Percentiles rank a stretch among this genome's conserved stretches.
These are phyloP conservation scores for Lingula anatina DNA, from an alignment of 2,888 invertebrate genomes.

Conservation along the genomic window DNA sequence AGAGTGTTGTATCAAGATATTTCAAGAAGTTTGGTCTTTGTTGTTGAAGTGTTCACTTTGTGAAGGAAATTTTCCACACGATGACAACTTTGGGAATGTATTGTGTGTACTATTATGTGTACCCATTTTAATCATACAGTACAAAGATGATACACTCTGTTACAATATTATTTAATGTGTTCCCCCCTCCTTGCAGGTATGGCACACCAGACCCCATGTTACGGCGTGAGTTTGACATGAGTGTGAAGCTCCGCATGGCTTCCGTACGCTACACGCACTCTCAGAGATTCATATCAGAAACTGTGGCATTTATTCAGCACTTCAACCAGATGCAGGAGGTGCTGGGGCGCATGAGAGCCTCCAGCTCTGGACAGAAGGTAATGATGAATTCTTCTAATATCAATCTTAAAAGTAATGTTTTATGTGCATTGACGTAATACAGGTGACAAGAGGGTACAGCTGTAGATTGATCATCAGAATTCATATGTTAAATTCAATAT, in stretches of 20 bases:
- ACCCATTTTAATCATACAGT: too few relatives aligned
- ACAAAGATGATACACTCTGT: too few relatives aligned
- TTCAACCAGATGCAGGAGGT: slow-evolving; percentile 79
- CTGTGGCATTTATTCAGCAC: slow-evolving; percentile 73
- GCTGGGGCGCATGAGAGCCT: slow-evolving; percentile 65
- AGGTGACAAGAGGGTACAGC: slow-evolving; percentile 1
- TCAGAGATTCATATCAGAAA: slow-evolving; percentile 82
- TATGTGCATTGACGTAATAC: not conserved
- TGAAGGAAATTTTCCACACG: not conserved
- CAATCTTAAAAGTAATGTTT: not conserved
- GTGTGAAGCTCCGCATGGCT: slow-evolving; percentile 75
- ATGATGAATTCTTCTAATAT: not conserved
- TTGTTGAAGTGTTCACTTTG: too few relatives aligned
- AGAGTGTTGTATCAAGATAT: too few relatives aligned
- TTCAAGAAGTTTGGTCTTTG: not conserved
- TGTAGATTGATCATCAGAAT: not conserved
- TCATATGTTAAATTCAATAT: slow-evolving; percentile 3
- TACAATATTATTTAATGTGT: not conserved
- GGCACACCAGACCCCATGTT: slow-evolving; percentile 57
- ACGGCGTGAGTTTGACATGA: slow-evolving; percentile 62
- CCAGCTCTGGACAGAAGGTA: slow-evolving; percentile 56
- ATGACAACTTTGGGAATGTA: too few relatives aligned
- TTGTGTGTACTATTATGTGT: too few relatives aligned
- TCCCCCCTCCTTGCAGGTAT: slow-evolving; percentile 48
- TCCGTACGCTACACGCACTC: slow-evolving; percentile 92